Conservation (phyloP, 2,797 vertebrate genomes). For the Sciurus carolinensis region DNA sequence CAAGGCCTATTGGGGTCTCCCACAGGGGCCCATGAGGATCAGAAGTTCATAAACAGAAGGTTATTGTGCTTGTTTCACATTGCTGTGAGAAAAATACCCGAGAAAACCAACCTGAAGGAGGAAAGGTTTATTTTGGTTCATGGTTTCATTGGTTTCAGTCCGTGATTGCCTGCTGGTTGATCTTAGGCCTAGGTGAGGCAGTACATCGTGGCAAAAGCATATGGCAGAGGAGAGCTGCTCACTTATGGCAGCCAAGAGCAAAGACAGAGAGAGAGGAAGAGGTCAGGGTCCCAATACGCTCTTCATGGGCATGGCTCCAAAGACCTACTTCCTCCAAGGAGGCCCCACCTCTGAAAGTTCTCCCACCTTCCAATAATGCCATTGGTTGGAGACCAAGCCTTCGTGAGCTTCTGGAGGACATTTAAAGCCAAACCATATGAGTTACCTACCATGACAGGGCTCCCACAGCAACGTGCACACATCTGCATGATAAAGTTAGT, state of each 20-base stretch:
- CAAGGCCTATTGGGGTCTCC: background rate
- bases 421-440: background rate
- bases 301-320: background rate
- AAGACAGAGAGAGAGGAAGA: background rate
- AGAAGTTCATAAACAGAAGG: background rate
- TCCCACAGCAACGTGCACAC: rapidly evolving
- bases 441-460: background rate
- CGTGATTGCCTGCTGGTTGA: background rate
- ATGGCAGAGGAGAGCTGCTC: background rate
- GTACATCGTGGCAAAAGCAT: background rate
- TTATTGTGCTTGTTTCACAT: background rate
- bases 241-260: background rate
- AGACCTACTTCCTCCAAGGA: background rate
- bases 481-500: rapidly evolving
- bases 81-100: background rate
- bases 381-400: background rate
- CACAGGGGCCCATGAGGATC: background rate
- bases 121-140: background rate
- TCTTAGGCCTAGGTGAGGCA: background rate
- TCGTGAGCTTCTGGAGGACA: background rate
- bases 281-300: background rate
- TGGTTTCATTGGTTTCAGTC: background rate
- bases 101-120: background rate
- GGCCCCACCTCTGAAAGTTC: background rate
- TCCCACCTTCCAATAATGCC: background rate